Percentiles rank a stretch among this genome's conserved stretches.
phyloP scores from a whole-genome alignment of 2,888 invertebrate genomes.

The Drosophila eohydei region DNA sequence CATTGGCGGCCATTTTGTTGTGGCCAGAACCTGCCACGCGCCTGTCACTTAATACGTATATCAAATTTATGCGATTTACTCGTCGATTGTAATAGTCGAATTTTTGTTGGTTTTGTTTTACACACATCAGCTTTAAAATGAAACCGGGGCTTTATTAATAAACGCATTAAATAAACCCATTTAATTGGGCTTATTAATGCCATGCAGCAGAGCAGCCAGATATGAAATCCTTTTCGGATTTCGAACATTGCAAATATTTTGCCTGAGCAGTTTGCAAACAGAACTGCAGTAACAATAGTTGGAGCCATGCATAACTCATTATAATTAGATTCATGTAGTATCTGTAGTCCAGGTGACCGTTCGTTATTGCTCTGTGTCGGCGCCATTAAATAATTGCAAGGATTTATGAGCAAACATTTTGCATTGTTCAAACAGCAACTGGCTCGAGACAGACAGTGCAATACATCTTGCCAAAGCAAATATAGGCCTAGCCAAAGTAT shows the following conservation, averaged over 20 bases:
- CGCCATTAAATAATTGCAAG: constrained; percentile 74
- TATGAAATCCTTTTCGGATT: constrained; percentile 48
- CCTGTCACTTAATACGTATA: constrained; percentile 59
- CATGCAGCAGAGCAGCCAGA: constrained; percentile 1
- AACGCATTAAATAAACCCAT: constrained; percentile 28
- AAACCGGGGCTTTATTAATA: constrained; percentile 25
- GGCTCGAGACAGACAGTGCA: constrained; percentile 33
- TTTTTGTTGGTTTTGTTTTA: not conserved
- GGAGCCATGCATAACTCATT: constrained; percentile 74
- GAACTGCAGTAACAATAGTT: constrained; percentile 34
- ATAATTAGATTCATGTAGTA: constrained; percentile 64
- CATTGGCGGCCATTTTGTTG: constrained; percentile 74
- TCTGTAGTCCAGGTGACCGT: constrained; percentile 33
- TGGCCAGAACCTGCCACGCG: constrained; percentile 67
- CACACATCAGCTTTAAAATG: constrained; percentile 18
- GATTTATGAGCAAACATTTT: constrained; percentile 76
- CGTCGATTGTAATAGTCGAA: constrained; percentile 19
- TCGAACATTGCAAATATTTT: constrained; percentile 46
- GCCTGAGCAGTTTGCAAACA: constrained; percentile 35
- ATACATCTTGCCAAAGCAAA: constrained; percentile 69
- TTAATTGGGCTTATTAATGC: constrained; percentile 55
- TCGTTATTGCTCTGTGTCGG: constrained; percentile 62
- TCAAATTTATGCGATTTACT: constrained; percentile 34
- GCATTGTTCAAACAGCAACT: constrained; percentile 38
- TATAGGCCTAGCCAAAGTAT: constrained; percentile 66